Evolutionary conservation across 2,113 vertebrate species (phyloP).

Genomic region (Onychostruthus taczanowskii): DNA sequence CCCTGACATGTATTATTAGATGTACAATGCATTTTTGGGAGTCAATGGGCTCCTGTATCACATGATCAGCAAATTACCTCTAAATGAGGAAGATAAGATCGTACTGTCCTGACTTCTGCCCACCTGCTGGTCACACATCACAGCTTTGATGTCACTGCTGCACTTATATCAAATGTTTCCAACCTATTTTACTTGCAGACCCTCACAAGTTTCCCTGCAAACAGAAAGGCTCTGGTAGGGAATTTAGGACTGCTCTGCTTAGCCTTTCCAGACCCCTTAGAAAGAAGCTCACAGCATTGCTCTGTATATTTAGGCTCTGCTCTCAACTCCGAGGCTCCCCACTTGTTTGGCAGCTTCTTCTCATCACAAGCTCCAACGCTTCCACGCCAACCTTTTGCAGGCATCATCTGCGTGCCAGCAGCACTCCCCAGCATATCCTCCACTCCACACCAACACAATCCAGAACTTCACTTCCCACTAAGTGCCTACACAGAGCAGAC

Average conservation of each 20-base stretch:
- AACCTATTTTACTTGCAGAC: not conserved
- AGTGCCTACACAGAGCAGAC: conserved; percentile 32
- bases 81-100: not conserved
- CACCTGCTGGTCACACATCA: not conserved
- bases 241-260: not conserved
- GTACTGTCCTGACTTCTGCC: not conserved
- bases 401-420: conserved; percentile 25
- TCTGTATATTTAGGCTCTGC: not conserved
- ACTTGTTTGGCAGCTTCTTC: conserved; percentile 21
- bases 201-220: not conserved
- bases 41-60: not conserved
- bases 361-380: not conserved
- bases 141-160: not conserved
- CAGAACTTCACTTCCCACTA: conserved; percentile 28
- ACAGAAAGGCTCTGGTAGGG: not conserved
- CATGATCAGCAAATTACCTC: not conserved
- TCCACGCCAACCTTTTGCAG: conserved; percentile 36
- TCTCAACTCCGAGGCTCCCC: not conserved
- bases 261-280: not conserved
- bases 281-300: not conserved
- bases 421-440: not conserved
- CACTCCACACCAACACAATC: not conserved
- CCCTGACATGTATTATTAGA: not conserved
- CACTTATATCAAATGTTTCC: not conserved
- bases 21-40: not conserved